A percentile compares a stretch with the other conserved stretches of the same genome.
phyloP scores from a whole-genome alignment of 1,140 invertebrate genomes.

The Eufriesea mexicana region DNA sequence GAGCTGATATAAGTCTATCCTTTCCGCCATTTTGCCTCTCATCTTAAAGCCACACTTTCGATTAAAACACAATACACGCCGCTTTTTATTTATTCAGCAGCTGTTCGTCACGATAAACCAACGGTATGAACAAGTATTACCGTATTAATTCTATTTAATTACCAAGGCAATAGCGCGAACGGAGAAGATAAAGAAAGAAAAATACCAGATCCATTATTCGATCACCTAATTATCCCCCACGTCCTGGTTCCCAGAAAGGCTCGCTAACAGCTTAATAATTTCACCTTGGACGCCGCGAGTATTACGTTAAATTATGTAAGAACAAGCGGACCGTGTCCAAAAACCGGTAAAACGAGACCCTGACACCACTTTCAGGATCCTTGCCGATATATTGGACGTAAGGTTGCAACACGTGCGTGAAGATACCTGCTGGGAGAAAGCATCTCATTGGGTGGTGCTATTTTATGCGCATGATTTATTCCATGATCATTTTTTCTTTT shows the following conservation, averaged over 20 bases:
- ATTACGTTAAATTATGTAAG: slow-evolving; percentile 19
- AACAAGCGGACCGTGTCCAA: neutral
- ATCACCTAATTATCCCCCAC: neutral
- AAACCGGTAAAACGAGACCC: slow-evolving; percentile 28
- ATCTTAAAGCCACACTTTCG: neutral
- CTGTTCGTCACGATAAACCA: too few species aligned
- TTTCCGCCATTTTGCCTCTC: neutral
- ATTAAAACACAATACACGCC: neutral
- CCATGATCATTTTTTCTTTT: too few species aligned
- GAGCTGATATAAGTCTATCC: neutral
- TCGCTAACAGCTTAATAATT: neutral
- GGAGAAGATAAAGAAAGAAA: too few species aligned
- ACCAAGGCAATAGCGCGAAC: neutral
- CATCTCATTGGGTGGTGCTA: neutral
- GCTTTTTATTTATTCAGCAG: neutral
- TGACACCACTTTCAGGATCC: slow-evolving; percentile 21
- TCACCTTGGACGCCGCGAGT: neutral
- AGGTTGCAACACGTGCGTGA: neutral
- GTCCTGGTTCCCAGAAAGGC: neutral
- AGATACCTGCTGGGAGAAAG: neutral
- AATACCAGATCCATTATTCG: neutral
- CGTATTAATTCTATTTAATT: neutral
- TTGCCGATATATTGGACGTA: neutral
- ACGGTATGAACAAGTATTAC: neutral
- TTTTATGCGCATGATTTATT: neutral